Conservation (phyloP, 2,888 invertebrate genomes). For the Cremastinae sp. region DNA sequence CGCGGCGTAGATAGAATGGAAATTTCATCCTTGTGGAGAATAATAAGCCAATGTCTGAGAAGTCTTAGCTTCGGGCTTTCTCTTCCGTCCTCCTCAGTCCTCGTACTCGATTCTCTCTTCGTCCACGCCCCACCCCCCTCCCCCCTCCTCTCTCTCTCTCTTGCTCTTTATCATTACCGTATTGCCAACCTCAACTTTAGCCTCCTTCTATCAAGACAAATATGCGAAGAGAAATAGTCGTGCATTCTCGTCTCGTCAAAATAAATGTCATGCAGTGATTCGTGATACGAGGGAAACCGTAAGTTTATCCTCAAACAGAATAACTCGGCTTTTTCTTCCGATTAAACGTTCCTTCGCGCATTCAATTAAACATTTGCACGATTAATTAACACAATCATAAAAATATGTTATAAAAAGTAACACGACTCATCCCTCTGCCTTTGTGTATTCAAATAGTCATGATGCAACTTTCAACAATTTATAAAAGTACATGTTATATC, state of each 20-base stretch:
- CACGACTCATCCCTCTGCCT: too few relatives aligned
- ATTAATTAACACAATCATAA: too few relatives aligned
- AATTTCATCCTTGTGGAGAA: constrained; percentile 9
- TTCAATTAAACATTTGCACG: too few relatives aligned
- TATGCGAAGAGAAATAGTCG: constrained; percentile 23
- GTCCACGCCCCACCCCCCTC: constrained; percentile 27
- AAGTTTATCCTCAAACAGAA: too few relatives aligned
- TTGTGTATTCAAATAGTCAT: too few relatives aligned
- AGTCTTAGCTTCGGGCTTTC: too few relatives aligned
- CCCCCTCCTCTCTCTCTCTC: neutral
- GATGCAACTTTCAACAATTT: too few relatives aligned
- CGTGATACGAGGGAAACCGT: constrained; percentile 23
- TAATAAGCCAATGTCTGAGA: constrained; percentile 1
- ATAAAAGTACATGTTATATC: too few relatives aligned
- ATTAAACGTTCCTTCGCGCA: too few relatives aligned
- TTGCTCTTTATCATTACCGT: constrained; percentile 28
- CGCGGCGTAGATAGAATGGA: neutral
- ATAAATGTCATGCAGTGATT: constrained; percentile 59
- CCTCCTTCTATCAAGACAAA: constrained; percentile 29
- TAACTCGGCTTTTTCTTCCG: too few relatives aligned
- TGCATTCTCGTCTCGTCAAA: constrained; percentile 54
- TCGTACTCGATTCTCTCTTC: constrained; percentile 18
- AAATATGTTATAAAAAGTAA: too few relatives aligned
- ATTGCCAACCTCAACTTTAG: constrained; percentile 57
- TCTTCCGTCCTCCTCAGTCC: neutral